A percentile compares a stretch with the other conserved stretches of the same genome.
These are phyloP conservation scores for Epirrhoe tristata DNA, from an alignment of 2,888 invertebrate genomes.

Conservation along the genomic window DNA sequence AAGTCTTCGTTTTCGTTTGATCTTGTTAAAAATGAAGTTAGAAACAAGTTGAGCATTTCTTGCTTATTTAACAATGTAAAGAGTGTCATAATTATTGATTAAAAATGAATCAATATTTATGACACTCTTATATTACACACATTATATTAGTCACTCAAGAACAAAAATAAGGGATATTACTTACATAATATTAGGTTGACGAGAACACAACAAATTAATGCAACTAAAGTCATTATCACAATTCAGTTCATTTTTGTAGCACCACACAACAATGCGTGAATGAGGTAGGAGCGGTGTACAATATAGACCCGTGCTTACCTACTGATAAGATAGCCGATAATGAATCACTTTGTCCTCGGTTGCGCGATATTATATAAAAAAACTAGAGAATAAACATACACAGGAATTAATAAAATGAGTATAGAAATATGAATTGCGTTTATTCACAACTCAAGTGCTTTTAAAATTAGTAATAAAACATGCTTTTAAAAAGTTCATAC, in stretches of 20 bases:
- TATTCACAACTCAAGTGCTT: conserved; percentile 25
- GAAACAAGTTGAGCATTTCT: no score
- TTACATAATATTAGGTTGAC: conserved; percentile 55
- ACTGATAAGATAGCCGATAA: conserved; percentile 72
- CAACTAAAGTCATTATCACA: conserved; percentile 50
- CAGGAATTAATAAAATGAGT: conserved; percentile 24
- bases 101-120: no score
- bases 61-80: no score
- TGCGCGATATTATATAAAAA: conserved; percentile 37
- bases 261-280: conserved; percentile 50
- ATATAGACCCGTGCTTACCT: conserved; percentile 55
- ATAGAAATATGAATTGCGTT: conserved; percentile 40
- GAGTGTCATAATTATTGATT: no score
- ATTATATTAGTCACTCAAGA: background rate
- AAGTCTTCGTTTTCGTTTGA: no score
- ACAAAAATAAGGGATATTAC: conserved; percentile 42
- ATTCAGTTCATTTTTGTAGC: conserved; percentile 48
- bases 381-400: conserved; percentile 18
- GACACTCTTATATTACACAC: no score
- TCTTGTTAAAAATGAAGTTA: no score
- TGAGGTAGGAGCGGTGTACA: conserved; percentile 55
- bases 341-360: conserved; percentile 57
- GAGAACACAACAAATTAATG: conserved; percentile 23
- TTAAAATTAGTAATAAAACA: conserved; percentile 4
- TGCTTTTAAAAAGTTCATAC: conserved; percentile 9